Base-by-base conservation (phyloP, 2,888 invertebrate genomes). In the Phasia obesa region DNA sequence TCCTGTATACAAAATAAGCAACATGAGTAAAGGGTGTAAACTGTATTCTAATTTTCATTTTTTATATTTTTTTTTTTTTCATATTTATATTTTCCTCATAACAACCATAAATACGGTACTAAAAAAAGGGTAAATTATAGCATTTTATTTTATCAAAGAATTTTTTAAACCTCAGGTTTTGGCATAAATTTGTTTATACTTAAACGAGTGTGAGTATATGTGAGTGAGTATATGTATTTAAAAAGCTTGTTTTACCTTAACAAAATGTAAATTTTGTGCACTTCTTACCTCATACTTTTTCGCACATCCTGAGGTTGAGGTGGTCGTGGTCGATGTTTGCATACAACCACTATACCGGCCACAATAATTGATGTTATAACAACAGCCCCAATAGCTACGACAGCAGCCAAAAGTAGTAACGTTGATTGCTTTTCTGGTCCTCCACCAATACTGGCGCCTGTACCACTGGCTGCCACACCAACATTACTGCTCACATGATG, bases 301-400 rank as follows among this genome's bases (percentile, higher is more conserved):
- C 91, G 89, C 78, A 92, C 91, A 86, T 92, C 92, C 89, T 92
- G 92, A 67, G 92, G 92, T 87, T 91, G 90, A 88, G 92, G 92
- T 90, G 92, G 92, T 75, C 91, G 88, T 84, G 92, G 92, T 81
- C 91, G 88, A 88, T 90, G 91, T 84, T 90, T 89, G 85, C 92
- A 92, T 85, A 91, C 90, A 85, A 91, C 91, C 81, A 92, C 91
- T 85, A 92, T 90, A 83, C 92, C 91, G 85, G 92, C 91, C 74
- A 91, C 91, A 87, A 91, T 91, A 90, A 92, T 91, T 90, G 92
- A 91, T 89, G 91, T 91, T 87, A 92, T 91, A 85, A 92, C 88
- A 86, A 92, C 90, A 86, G 90, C 91, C 85, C 91, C 92, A 87
- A 90, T 91, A 86, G 91, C 91, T 86, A 92, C 90, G 70, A 91